Conservation (phyloP, 37 sponge, comb jelly and placozoan genomes). For the Mnemiopsis leidyi region DNA sequence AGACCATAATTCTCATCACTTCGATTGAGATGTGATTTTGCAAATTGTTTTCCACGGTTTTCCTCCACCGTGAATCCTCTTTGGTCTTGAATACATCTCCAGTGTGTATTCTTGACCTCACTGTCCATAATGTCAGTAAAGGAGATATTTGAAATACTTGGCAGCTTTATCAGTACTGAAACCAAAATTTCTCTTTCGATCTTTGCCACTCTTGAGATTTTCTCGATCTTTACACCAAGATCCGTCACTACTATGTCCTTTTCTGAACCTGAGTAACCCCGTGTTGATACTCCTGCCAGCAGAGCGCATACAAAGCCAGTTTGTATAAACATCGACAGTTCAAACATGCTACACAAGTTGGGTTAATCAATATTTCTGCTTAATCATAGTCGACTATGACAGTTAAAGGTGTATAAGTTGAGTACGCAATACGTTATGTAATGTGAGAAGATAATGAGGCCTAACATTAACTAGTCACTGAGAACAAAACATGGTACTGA, state of each 20-base stretch:
- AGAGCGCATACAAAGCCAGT: neutral
- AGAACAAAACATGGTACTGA: neutral
- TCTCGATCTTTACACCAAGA: slow-evolving; percentile 11
- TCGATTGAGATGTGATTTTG: neutral
- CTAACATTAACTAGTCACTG: too few relatives aligned
- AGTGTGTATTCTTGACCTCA: neutral
- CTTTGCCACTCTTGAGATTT: neutral
- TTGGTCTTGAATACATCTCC: neutral
- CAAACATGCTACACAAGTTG: neutral
- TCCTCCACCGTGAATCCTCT: neutral
- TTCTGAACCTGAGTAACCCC: neutral
- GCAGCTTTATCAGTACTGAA: neutral
- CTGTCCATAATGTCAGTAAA: neutral
- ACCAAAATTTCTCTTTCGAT: neutral
- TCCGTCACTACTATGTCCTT: neutral
- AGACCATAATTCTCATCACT: neutral
- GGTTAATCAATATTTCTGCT: neutral
- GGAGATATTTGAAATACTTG: neutral
- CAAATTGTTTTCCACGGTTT: neutral
- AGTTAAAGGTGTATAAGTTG: too few relatives aligned
- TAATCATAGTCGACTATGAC: too few relatives aligned
- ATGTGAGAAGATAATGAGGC: too few relatives aligned
- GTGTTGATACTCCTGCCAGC: neutral
- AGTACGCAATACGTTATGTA: too few relatives aligned
- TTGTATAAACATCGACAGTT: neutral